These are phyloP conservation scores for Sebastolobus alascanus DNA, from an alignment of 2,797 vertebrate species.

Conservation along the genomic window DNA sequence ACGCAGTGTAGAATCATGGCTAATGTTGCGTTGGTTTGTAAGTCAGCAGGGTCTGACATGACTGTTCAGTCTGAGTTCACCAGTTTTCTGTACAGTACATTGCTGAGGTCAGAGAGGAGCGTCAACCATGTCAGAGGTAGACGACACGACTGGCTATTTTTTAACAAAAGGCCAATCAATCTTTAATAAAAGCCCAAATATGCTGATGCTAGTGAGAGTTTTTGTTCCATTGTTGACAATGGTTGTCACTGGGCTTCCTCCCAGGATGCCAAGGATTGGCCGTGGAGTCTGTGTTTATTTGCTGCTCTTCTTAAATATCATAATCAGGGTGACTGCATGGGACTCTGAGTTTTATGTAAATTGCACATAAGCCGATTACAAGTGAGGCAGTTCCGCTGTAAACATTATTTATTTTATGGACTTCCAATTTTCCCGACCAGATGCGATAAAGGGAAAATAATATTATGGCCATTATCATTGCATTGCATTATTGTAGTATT, in stretches of 20 bases:
- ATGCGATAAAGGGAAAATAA: conserved; percentile 84
- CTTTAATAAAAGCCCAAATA: conserved; percentile 24
- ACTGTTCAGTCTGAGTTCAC: background rate
- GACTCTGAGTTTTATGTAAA: conserved; percentile 87
- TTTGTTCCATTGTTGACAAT: conserved; percentile 42
- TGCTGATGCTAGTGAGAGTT: conserved; percentile 30
- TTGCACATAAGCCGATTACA: conserved; percentile 87
- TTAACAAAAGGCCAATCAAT: conserved; percentile 18
- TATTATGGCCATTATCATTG: conserved; percentile 80
- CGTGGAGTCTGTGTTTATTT: conserved; percentile 81
- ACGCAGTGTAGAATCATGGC: background rate
- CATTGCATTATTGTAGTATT: conserved; percentile 79
- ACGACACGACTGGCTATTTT: background rate
- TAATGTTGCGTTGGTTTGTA: background rate
- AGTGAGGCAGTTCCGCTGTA: conserved; percentile 80
- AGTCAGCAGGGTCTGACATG: background rate
- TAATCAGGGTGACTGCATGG: conserved; percentile 82
- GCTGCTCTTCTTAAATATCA: conserved; percentile 80
- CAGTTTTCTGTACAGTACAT: background rate
- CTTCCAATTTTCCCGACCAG: conserved; percentile 84
- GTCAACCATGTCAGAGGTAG: background rate
- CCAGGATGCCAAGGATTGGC: conserved; percentile 56
- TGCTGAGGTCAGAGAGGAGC: background rate
- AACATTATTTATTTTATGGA: conserved; percentile 88
- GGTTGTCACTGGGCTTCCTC: conserved; percentile 42